A percentile compares a stretch with the other conserved stretches of the same genome.
Conservation (phyloP, 1,140 invertebrate genomes). For the Ditylenchus dipsaci region DNA sequence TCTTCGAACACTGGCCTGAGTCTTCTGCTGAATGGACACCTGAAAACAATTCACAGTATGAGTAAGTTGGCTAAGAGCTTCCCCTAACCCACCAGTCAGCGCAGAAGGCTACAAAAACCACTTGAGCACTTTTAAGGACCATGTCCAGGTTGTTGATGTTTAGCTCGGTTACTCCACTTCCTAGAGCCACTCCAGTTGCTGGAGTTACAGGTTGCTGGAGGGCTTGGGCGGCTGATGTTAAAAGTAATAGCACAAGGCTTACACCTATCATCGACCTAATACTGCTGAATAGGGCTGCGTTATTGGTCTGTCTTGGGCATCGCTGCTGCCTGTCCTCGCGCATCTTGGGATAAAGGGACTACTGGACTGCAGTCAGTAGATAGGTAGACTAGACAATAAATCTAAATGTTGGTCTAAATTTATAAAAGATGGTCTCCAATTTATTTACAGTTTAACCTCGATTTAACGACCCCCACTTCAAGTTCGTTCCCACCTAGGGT, state of each 20-base stretch:
- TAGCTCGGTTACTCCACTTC: slow-evolving; percentile 21
- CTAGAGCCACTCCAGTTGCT: no score
- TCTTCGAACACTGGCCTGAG: slow-evolving; percentile 92
- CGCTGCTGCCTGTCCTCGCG: neutral
- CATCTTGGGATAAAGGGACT: neutral
- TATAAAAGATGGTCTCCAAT: no score
- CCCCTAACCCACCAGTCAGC: slow-evolving; percentile 66
- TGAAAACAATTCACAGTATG: neutral
- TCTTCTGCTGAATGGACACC: slow-evolving; percentile 77
- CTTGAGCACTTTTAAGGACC: slow-evolving; percentile 27
- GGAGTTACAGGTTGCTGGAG: no score
- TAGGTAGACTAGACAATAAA: no score
- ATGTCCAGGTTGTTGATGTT: slow-evolving; percentile 29
- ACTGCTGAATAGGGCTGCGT: neutral
- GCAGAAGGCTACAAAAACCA: slow-evolving; percentile 57
- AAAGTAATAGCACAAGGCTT: no score
- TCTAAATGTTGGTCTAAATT: no score
- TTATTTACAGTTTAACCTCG: no score
- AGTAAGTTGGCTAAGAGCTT: neutral
- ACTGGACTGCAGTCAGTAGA: no score
- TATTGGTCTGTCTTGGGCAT: neutral
- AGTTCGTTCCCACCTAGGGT: no score
- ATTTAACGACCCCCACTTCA: no score
- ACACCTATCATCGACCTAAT: no score
- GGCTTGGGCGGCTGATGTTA: no score